Conservation (phyloP, 2,113 vertebrate species). For the Sander lucioperca region DNA sequence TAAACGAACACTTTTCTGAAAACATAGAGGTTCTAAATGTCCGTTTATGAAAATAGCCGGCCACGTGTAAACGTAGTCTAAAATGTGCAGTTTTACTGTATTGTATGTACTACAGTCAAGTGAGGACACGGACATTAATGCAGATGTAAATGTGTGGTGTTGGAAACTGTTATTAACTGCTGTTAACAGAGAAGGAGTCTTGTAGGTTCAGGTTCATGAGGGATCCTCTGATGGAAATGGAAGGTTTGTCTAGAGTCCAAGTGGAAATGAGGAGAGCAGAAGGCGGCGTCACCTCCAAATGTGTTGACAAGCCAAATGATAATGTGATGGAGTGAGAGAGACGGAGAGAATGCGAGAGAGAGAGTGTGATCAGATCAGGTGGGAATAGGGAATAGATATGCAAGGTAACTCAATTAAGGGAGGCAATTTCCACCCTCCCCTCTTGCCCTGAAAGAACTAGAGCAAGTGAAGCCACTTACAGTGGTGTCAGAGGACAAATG, state of each 20-base stretch:
- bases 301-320: constrained; percentile 64
- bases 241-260: constrained; percentile 12
- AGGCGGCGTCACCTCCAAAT: constrained; percentile 52
- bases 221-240: not conserved
- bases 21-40: no score
- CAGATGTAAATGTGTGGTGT: not conserved
- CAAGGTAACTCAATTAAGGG: constrained; percentile 81
- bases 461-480: constrained; percentile 67
- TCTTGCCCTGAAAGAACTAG: constrained; percentile 69
- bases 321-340: constrained; percentile 40
- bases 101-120: not conserved
- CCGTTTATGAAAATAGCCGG: no score
- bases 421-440: constrained; percentile 71
- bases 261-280: constrained; percentile 52
- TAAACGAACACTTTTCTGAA: no score
- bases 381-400: constrained; percentile 71
- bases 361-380: constrained; percentile 34
- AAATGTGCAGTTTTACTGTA: no score
- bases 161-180: not conserved
- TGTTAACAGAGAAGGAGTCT: not conserved
- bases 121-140: not conserved
- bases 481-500: constrained; percentile 77
- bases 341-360: constrained; percentile 7
- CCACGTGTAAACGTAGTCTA: no score
- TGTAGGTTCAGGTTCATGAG: not conserved